These are phyloP conservation scores for Henricia sp. DNA, from an alignment of 53 echinoderm and acorn worm genomes.

Conservation along the genomic window DNA sequence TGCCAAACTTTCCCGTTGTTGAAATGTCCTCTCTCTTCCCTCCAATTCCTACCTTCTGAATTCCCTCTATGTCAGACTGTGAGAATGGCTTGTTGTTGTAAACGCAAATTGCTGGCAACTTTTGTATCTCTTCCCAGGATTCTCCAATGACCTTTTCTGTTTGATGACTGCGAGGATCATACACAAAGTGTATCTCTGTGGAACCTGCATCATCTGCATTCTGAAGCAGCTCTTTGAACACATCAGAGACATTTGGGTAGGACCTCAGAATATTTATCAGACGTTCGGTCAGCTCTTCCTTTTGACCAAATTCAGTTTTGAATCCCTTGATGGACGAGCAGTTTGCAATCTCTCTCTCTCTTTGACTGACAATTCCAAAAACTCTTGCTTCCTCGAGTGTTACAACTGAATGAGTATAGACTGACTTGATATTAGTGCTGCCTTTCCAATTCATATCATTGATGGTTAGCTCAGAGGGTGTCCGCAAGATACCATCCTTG, in stretches of 20 bases:
- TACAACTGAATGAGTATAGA: slow-evolving; percentile 16
- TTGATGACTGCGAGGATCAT: slow-evolving; percentile 69
- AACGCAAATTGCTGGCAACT: slow-evolving; percentile 75
- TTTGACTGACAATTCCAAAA: slow-evolving; percentile 15
- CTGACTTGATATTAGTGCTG: too few relatives aligned
- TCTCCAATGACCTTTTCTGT: slow-evolving; percentile 46
- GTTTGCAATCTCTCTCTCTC: slow-evolving; percentile 17
- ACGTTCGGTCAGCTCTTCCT: slow-evolving; percentile 78
- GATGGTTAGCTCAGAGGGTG: slow-evolving; percentile 9
- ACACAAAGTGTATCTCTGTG: slow-evolving; percentile 83
- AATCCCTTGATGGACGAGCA: slow-evolving; percentile 41
- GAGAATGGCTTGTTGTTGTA: slow-evolving; percentile 80
- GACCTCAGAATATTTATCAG: slow-evolving; percentile 73
- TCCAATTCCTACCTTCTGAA: slow-evolving; percentile 88
- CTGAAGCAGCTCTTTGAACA: slow-evolving; percentile 93
- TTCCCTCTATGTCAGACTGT: slow-evolving; percentile 79
- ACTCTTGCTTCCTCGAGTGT: not conserved
- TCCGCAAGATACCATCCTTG: not conserved
- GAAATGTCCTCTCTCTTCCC: slow-evolving; percentile 68
- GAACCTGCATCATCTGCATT: slow-evolving; percentile 95
- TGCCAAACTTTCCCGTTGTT: slow-evolving; percentile 91
- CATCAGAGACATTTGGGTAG: slow-evolving; percentile 73
- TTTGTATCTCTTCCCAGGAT: slow-evolving; percentile 57
- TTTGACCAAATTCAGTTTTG: slow-evolving; percentile 71
- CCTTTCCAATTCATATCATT: slow-evolving; percentile 28